These are phyloP conservation scores for Bubo bubo DNA, from an alignment of 2,113 vertebrate species.

Conservation along the genomic window DNA sequence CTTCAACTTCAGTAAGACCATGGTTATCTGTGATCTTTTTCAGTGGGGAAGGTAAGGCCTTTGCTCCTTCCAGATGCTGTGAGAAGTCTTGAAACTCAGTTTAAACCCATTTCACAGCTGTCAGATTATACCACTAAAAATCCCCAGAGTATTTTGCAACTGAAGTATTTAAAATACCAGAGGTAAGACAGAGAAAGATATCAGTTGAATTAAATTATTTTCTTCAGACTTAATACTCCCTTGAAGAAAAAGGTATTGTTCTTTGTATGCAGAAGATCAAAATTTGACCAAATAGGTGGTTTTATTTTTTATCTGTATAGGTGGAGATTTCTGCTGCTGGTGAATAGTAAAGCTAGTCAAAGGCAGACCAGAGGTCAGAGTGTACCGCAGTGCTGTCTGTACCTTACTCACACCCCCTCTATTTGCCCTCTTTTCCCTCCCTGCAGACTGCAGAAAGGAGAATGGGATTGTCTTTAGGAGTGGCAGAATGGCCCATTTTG, in stretches of 20 bases:
- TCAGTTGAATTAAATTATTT: background rate
- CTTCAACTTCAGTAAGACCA: conserved; percentile 81
- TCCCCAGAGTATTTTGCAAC: background rate
- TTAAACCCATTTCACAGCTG: background rate
- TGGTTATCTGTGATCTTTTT: background rate
- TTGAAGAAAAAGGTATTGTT: background rate
- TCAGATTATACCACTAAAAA: background rate
- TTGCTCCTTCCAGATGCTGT: background rate
- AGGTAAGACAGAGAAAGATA: background rate
- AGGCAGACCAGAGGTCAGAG: background rate
- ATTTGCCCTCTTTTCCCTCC: background rate
- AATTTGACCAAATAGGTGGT: background rate
- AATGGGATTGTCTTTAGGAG: background rate
- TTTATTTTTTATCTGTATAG: background rate
- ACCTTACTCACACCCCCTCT: background rate
- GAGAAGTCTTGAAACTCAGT: background rate
- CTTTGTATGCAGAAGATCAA: background rate
- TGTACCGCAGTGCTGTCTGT: fast-evolving
- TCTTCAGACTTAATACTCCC: background rate
- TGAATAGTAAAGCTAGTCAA: background rate
- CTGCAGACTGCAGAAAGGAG: background rate
- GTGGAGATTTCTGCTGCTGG: background rate
- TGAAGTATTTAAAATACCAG: background rate
- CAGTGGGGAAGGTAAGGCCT: background rate
- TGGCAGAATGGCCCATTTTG: background rate